A percentile compares a stretch with the other conserved stretches of the same genome.
Evolutionary conservation across 2,113 vertebrate species (phyloP).

Genomic region (Phalacrocorax aristotelis): DNA sequence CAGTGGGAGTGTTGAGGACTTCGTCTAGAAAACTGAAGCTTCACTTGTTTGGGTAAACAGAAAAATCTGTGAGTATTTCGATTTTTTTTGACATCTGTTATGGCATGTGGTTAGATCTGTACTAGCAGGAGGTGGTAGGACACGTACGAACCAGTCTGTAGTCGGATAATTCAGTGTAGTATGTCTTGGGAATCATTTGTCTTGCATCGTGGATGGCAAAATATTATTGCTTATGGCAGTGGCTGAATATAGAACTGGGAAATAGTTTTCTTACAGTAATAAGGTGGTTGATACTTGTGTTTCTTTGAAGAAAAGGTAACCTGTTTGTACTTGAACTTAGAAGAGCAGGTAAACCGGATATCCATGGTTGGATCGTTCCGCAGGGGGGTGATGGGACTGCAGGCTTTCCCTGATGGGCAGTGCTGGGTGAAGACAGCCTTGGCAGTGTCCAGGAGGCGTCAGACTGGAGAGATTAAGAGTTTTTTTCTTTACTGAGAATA

Average conservation of each 20-base stretch:
- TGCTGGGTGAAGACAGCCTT: background rate
- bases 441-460: background rate
- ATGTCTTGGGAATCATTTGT: background rate
- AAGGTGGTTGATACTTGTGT: background rate
- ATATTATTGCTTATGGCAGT: background rate
- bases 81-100: background rate
- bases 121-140: background rate
- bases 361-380: background rate
- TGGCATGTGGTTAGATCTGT: conserved; percentile 1
- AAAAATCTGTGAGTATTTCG: conserved; percentile 11
- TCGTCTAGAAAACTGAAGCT: background rate
- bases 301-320: background rate
- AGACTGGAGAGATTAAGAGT: background rate
- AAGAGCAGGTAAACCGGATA: background rate
- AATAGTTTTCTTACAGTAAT: background rate
- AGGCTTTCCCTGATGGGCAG: background rate
- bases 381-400: background rate
- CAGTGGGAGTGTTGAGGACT: background rate
- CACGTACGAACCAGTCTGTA: background rate
- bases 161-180: background rate
- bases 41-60: background rate
- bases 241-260: background rate
- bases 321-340: background rate
- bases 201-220: background rate
- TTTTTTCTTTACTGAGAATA: background rate